A percentile compares a stretch with the other conserved stretches of the same genome.
Conservation (phyloP, 2,113 vertebrate genomes). For the Philantomba maxwellii region DNA sequence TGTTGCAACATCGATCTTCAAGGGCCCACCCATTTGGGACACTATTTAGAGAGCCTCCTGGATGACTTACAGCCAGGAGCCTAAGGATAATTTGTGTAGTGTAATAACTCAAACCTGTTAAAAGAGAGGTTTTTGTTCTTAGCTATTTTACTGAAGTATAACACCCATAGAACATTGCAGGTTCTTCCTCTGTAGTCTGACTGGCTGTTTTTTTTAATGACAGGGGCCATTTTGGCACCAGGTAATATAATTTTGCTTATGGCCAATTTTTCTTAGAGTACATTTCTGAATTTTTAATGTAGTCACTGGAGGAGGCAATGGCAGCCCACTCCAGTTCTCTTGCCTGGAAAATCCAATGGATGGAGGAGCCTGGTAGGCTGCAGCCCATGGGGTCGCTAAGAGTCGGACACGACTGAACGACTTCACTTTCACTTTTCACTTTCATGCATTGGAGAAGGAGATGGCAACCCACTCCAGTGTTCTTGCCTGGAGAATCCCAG, state of each 20-base stretch:
- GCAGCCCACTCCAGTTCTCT: no score
- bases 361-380: no score
- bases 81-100: background rate
- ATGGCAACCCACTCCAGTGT: no score
- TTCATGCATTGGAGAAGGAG: no score
- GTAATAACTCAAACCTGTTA: background rate
- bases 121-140: background rate
- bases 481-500: no score
- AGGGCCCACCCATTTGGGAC: background rate
- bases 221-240: background rate
- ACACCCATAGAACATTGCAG: background rate
- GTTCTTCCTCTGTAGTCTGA: background rate
- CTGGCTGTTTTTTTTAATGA: constrained; percentile 17
- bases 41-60: background rate
- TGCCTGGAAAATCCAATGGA: no score
- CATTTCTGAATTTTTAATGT: background rate
- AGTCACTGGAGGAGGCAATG: background rate
- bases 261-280: background rate
- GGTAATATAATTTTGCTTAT: constrained; percentile 25
- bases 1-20: background rate
- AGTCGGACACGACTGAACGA: no score
- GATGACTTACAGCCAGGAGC: background rate
- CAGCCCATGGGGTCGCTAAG: no score
- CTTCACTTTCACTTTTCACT: no score
- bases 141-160: background rate